These are phyloP conservation scores for Sclerodermus sp. DNA, from an alignment of 2,888 invertebrate genomes.

Conservation along the genomic window DNA sequence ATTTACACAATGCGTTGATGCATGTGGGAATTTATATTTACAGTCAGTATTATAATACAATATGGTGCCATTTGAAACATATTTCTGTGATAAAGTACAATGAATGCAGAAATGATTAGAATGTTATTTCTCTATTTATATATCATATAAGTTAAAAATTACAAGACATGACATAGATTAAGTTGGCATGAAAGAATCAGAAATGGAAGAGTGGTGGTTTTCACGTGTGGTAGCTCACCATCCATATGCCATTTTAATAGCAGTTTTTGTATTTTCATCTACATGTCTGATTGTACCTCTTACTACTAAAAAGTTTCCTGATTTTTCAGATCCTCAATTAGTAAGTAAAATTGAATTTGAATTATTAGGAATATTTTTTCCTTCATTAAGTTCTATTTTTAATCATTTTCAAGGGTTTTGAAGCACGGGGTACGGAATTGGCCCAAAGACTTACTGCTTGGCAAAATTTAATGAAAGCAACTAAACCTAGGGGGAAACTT, in stretches of 20 bases:
- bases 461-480: slow-evolving; percentile 80
- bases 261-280: slow-evolving; percentile 66
- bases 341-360: no score
- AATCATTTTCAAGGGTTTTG: slow-evolving; percentile 72
- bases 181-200: background rate
- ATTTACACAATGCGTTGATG: no score
- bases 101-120: background rate
- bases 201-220: slow-evolving; percentile 57
- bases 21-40: no score
- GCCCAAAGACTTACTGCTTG: slow-evolving; percentile 80
- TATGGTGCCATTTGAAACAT: slow-evolving; percentile 3
- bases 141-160: no score
- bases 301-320: slow-evolving; percentile 68
- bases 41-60: background rate
- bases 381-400: background rate
- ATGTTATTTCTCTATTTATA: no score
- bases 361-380: background rate
- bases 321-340: slow-evolving; percentile 84
- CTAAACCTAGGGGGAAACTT: slow-evolving; percentile 69
- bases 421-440: slow-evolving; percentile 85
- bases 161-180: background rate
- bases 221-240: slow-evolving; percentile 69
- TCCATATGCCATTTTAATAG: slow-evolving; percentile 68
- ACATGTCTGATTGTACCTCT: slow-evolving; percentile 70
- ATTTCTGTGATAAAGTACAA: background rate